Evolutionary conservation across 2,113 vertebrate species (phyloP), one percentile per base, ranked within the genome.

Genomic region (Macrotis lagotis): DNA sequence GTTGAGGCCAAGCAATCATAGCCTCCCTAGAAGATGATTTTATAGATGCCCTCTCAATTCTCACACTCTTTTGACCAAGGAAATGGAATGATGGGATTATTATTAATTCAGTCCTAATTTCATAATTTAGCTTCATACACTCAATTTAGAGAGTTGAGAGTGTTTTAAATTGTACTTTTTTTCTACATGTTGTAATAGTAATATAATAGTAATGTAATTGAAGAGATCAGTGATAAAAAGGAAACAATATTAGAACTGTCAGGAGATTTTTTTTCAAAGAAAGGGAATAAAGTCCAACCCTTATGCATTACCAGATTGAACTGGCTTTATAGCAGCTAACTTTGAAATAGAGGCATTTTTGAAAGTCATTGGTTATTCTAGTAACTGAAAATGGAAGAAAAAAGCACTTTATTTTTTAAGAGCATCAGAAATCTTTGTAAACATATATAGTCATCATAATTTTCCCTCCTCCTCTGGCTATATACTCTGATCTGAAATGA

Each of bases 61-160:
- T 44, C 26, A 22, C 44, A 47, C 26, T 89, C 93, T 91, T 93
- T 95, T 94, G 50, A 48, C 92, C 53, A 51, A 94, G 53, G 92
- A 95, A 94, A 89, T 89, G 92, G 91, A 88, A 94, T 93, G 51
- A 94, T 12, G 59, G 88, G 74, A 55, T 55, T 94, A 92, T 1
- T 37, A 92, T 95, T 91, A 51, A 48, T 96, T 95, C 90, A 26
- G 50, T 55, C 93, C 95, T 92, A 74, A 3, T 94, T 96, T 74
- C 31, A 91, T 96, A 95, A 92, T 96, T 96, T 96, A 95, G 97
- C 95, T 95, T 95, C 53, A 89, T 93, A 93, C 91, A 48, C 92
- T 90, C 92, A 95, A 93, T 90, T 96, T 91, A 95, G 88, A 90
- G 12, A 95, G 47, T 51, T 92, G 89, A 3, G 50, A n/a, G 90